Evolutionary conservation across 1,140 invertebrate species (phyloP).

Genomic region (Drosophila paulistorum): DNA sequence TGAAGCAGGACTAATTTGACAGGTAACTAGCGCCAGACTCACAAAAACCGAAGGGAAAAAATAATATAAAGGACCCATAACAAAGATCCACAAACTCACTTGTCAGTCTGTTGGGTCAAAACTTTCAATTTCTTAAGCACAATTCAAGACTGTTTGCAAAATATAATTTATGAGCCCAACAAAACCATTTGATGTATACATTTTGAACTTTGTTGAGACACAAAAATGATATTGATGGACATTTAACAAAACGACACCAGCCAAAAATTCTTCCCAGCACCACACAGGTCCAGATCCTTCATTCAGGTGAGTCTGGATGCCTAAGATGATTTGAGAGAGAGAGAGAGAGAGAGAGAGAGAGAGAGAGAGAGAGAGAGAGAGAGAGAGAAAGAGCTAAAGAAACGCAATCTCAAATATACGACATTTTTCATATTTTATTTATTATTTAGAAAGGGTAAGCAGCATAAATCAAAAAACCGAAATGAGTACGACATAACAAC

Average conservation of each 20-base stretch:
- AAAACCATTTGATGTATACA: conserved; percentile 76
- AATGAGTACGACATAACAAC: conserved; percentile 81
- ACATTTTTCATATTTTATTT: conserved; percentile 82
- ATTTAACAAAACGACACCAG: conserved; percentile 80
- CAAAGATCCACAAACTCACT: conserved; percentile 42
- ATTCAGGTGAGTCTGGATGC: conserved; percentile 36
- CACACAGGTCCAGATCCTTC: conserved; percentile 20
- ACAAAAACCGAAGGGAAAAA: neutral
- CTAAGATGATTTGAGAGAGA: neutral
- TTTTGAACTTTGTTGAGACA: conserved; percentile 73
- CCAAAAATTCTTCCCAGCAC: conserved; percentile 4
- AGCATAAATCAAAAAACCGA: conserved; percentile 78
- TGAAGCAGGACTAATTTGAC: conserved; percentile 77
- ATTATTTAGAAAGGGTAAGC: conserved; percentile 80
- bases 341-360: conserved; percentile 22
- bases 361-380: neutral
- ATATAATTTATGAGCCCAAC: conserved; percentile 74
- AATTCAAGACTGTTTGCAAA: conserved; percentile 35
- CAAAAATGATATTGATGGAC: conserved; percentile 81
- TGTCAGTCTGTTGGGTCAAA: conserved; percentile 56
- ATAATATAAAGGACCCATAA: conserved; percentile 18
- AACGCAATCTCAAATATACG: conserved; percentile 44
- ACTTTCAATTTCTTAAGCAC: conserved; percentile 63
- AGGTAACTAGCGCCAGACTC: conserved; percentile 68
- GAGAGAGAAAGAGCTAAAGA: conserved; percentile 19